Conservation (phyloP, 2,888 invertebrate species). For the Odontothrips loti region DNA sequence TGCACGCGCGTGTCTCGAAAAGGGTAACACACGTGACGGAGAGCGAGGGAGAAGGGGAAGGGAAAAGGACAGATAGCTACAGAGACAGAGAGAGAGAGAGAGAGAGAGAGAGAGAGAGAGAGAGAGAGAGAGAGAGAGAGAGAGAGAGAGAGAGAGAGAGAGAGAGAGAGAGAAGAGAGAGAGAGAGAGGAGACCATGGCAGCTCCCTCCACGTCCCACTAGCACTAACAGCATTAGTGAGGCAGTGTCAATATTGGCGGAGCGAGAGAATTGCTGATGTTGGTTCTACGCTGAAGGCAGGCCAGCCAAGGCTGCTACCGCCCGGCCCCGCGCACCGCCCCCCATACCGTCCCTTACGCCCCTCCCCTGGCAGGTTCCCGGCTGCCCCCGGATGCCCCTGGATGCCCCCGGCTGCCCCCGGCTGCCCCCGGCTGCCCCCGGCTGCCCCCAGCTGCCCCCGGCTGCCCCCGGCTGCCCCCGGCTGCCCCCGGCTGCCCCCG, state of each 20-base stretch:
- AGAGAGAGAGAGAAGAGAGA: background rate
- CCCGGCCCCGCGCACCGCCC: background rate
- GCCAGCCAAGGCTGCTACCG: background rate
- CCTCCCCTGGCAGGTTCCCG: no score
- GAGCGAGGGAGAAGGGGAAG: background rate
- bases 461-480: no score
- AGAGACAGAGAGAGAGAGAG: background rate
- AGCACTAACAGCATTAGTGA: conserved; percentile 26
- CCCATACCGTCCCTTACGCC: background rate
- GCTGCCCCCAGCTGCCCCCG: no score
- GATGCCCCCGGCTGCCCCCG: no score
- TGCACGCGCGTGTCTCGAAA: background rate
- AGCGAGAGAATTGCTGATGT: conserved; percentile 24
- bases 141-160: background rate
- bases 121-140: conserved; percentile 14
- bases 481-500: no score
- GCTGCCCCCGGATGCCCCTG: no score
- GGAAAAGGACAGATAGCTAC: background rate
- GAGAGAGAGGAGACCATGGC: background rate
- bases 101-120: background rate
- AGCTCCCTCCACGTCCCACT: conserved; percentile 14
- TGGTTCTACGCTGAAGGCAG: conserved; percentile 24
- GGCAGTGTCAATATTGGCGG: conserved; percentile 24
- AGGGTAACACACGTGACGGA: background rate
- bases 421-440: no score